Percentiles rank a stretch among this genome's conserved stretches.
These are phyloP conservation scores for Oreonectes daqikongensis DNA, from an alignment of 2,797 vertebrate genomes.

Conservation along the genomic window DNA sequence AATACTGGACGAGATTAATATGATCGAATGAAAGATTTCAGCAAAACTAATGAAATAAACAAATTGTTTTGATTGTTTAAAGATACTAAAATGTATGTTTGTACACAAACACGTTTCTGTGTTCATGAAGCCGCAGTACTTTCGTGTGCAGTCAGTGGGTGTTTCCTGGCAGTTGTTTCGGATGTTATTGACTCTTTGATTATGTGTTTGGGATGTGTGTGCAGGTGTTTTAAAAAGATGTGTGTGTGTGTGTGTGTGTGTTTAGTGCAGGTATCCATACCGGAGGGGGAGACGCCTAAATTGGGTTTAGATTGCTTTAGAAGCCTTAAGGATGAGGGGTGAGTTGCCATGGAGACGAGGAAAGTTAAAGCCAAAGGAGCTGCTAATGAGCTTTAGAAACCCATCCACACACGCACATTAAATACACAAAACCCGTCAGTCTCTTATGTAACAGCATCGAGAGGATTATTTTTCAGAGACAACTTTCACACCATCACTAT, in stretches of 20 bases:
- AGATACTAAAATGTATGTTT: no score
- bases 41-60: no score
- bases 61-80: no score
- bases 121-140: no score
- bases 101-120: not conserved
- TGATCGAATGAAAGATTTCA: no score
- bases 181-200: not conserved
- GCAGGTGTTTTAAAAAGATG: not conserved
- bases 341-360: conserved; percentile 32
- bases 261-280: conserved; percentile 16
- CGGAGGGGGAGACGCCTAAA: not conserved
- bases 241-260: not conserved
- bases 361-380: conserved; percentile 41
- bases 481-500: not conserved
- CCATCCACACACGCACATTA: not conserved
- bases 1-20: no score
- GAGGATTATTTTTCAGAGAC: not conserved
- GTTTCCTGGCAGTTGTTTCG: not conserved
- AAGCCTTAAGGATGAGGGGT: conserved; percentile 23
- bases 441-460: not conserved
- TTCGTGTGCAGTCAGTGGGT: no score
- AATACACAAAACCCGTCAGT: not conserved
- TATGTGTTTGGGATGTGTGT: not conserved
- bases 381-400: conserved; percentile 24
- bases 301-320: conserved; percentile 32